phyloP scores from a whole-genome alignment of 2,797 vertebrate species.

The Premnoplex brunnescens region DNA sequence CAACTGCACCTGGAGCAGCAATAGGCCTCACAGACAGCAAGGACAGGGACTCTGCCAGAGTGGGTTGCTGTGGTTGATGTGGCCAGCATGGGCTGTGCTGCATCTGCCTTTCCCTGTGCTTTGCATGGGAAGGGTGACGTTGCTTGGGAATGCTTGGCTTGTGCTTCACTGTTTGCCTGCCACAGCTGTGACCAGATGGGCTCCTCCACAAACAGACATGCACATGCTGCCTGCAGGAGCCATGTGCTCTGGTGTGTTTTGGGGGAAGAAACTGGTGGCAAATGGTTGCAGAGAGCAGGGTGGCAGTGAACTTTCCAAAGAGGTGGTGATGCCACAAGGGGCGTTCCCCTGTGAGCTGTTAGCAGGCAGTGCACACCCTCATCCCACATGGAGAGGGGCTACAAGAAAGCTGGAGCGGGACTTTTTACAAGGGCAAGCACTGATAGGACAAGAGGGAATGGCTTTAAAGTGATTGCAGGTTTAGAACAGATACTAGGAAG shows the following conservation, averaged over 20 bases:
- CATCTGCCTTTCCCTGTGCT: neutral
- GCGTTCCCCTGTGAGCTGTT: neutral
- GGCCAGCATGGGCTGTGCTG: neutral
- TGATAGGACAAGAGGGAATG: neutral
- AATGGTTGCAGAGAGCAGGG: neutral
- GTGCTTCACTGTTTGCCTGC: rapidly evolving
- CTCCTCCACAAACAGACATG: rapidly evolving
- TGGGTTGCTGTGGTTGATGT: neutral
- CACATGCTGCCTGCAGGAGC: neutral
- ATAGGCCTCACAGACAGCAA: neutral
- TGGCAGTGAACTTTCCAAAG: neutral
- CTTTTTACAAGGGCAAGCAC: neutral
- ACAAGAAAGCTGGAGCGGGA: neutral
- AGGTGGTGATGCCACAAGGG: rapidly evolving
- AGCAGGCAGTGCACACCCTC: neutral
- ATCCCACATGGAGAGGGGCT: neutral
- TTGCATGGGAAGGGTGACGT: neutral
- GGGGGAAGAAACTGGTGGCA: neutral
- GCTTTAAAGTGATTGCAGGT: neutral
- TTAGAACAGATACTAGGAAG: neutral
- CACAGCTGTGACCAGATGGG: rapidly evolving
- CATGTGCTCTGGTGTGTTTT: neutral
- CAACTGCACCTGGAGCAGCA: neutral
- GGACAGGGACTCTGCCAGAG: neutral
- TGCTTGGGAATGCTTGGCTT: neutral